phyloP scores from a whole-genome alignment of 2,113 vertebrate species.

The Actenoides lindsayi region DNA sequence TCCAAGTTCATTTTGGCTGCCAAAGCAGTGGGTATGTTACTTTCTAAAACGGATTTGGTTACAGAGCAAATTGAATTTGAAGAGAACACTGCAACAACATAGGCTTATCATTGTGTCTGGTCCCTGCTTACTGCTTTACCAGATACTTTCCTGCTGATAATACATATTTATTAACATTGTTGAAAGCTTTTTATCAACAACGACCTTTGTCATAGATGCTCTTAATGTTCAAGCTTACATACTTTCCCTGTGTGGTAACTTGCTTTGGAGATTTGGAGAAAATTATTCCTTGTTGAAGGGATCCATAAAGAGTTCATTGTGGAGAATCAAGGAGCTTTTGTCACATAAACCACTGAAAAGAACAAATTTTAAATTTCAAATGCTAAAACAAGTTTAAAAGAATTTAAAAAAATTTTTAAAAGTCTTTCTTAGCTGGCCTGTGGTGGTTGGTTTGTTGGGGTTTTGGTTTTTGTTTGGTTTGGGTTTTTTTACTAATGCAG shows the following conservation, averaged over 20 bases:
- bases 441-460: background rate
- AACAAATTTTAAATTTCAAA: background rate
- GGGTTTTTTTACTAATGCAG: background rate
- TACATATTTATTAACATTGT: background rate
- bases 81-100: background rate
- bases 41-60: background rate
- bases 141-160: background rate
- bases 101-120: background rate
- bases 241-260: background rate
- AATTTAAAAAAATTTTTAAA: background rate
- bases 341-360: background rate
- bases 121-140: background rate
- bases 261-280: background rate
- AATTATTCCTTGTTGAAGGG: background rate
- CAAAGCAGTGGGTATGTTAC: background rate
- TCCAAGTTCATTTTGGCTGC: background rate
- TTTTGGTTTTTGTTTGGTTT: background rate
- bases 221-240: background rate
- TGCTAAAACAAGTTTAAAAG: background rate
- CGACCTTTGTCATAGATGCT: background rate
- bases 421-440: background rate
- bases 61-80: conserved; percentile 11
- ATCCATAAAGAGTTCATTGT: background rate
- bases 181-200: conserved; percentile 2
- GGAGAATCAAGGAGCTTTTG: background rate